A percentile compares a stretch with the other conserved stretches of the same genome.
Conservation (phyloP, 1,140 invertebrate species). For the Caenorhabditis inopinata region DNA sequence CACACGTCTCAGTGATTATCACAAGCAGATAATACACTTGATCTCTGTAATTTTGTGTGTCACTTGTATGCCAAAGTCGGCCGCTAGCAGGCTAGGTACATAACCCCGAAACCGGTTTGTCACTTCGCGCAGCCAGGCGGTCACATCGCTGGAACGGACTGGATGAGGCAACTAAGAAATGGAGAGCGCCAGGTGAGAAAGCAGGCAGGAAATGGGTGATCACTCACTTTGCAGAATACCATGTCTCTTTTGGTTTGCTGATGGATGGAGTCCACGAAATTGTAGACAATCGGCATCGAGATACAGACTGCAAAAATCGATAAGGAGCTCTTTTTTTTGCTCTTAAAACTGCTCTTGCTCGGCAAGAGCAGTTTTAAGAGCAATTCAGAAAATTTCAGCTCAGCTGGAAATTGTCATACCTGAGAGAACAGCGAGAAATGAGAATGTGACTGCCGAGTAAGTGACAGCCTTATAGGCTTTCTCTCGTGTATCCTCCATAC, state of each 20-base stretch:
- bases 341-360: no score
- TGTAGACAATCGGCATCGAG: slow-evolving; percentile 66
- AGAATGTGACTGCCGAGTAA: slow-evolving; percentile 63
- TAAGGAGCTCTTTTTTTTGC: no score
- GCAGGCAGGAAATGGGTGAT: neutral
- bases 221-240: slow-evolving; percentile 63
- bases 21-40: no score
- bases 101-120: slow-evolving; percentile 13
- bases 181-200: no score
- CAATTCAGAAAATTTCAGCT: no score
- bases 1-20: no score
- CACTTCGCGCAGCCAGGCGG: neutral
- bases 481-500: slow-evolving; percentile 56
- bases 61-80: no score
- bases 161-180: no score
- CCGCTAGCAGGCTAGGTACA: no score
- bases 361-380: no score
- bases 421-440: slow-evolving; percentile 57
- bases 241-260: slow-evolving; percentile 64
- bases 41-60: no score
- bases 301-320: slow-evolving; percentile 60
- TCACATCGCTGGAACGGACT: slow-evolving; percentile 1
- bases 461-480: slow-evolving; percentile 64
- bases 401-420: neutral
- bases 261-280: slow-evolving; percentile 65